Evolutionary conservation across 2,888 invertebrate species (phyloP).

Genomic region (Caradrina clavipalpis): DNA sequence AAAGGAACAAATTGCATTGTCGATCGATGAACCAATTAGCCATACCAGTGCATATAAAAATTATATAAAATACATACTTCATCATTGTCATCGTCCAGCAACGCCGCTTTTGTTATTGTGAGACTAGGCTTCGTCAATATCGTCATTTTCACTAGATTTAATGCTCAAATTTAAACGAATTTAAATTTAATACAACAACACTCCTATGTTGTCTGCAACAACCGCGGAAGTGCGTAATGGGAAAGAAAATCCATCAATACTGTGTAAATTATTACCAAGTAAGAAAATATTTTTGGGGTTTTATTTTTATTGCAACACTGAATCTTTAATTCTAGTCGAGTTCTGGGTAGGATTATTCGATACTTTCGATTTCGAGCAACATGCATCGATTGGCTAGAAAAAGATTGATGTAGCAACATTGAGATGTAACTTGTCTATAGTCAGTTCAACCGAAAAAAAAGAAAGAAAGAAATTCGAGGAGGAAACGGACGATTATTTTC

Average conservation of each 20-base stretch:
- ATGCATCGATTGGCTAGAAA: not conserved
- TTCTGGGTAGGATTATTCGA: not conserved
- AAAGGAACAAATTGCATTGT: conserved; percentile 22
- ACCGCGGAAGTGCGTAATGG: conserved; percentile 62
- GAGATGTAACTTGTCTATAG: conserved; percentile 70
- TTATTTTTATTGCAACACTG: conserved; percentile 45
- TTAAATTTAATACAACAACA: conserved; percentile 41
- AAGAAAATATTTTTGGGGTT: conserved; percentile 40
- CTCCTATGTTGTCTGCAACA: conserved; percentile 48
- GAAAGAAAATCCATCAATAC: conserved; percentile 68
- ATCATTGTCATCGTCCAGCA: conserved; percentile 89
- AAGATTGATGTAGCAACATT: conserved; percentile 54
- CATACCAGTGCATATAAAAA: not conserved
- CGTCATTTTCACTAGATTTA: conserved; percentile 91
- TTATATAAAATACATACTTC: conserved; percentile 73
- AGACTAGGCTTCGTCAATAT: conserved; percentile 94
- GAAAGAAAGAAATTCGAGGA: conserved; percentile 78
- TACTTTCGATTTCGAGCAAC: not conserved
- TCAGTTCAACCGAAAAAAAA: conserved; percentile 64
- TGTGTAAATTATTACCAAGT: conserved; percentile 52
- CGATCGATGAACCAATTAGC: conserved; percentile 45
- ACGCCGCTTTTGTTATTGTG: conserved; percentile 93
- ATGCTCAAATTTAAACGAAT: conserved; percentile 23
- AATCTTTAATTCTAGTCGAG: conserved; percentile 32
- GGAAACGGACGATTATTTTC: conserved; percentile 80